Evolutionary conservation across 2,797 vertebrate genomes (phyloP).

Genomic region (Anabas testudineus): DNA sequence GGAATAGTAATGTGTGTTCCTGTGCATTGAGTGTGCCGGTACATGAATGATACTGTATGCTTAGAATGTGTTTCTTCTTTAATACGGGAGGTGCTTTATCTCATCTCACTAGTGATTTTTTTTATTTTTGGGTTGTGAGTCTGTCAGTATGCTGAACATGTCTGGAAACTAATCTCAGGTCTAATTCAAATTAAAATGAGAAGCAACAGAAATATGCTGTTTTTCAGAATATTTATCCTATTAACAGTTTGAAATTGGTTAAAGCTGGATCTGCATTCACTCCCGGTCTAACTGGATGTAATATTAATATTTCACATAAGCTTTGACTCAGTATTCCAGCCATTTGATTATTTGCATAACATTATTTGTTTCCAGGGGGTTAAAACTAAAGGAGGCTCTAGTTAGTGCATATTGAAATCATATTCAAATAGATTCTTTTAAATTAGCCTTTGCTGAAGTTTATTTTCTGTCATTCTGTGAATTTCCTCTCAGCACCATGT

Average conservation of each 20-base stretch:
- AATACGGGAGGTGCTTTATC: conserved; percentile 48
- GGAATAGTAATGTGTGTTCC: conserved; percentile 64
- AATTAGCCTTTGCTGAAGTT: conserved; percentile 27
- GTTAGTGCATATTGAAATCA: conserved; percentile 25
- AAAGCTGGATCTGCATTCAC: conserved; percentile 17
- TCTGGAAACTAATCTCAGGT: conserved; percentile 32
- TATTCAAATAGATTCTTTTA: conserved; percentile 7
- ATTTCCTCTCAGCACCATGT: conserved; percentile 45
- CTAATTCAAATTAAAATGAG: conserved; percentile 21
- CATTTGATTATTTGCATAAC: conserved; percentile 19
- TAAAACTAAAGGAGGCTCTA: background rate
- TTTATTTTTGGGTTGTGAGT: conserved; percentile 35
- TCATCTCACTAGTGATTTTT: conserved; percentile 41
- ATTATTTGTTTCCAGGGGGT: background rate
- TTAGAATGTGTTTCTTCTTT: conserved; percentile 60
- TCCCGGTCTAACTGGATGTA: conserved; percentile 14
- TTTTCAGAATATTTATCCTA: conserved; percentile 19
- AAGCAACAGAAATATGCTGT: conserved; percentile 25
- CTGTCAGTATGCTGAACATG: background rate
- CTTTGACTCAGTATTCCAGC: conserved; percentile 17
- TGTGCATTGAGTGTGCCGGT: conserved; percentile 23
- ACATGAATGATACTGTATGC: conserved; percentile 42
- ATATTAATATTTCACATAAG: conserved; percentile 26
- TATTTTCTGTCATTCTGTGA: conserved; percentile 49
- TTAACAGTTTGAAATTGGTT: conserved; percentile 28